These are phyloP conservation scores for Corythoichthys haematopterus DNA, from an alignment of 2,113 vertebrate genomes.

Conservation along the genomic window DNA sequence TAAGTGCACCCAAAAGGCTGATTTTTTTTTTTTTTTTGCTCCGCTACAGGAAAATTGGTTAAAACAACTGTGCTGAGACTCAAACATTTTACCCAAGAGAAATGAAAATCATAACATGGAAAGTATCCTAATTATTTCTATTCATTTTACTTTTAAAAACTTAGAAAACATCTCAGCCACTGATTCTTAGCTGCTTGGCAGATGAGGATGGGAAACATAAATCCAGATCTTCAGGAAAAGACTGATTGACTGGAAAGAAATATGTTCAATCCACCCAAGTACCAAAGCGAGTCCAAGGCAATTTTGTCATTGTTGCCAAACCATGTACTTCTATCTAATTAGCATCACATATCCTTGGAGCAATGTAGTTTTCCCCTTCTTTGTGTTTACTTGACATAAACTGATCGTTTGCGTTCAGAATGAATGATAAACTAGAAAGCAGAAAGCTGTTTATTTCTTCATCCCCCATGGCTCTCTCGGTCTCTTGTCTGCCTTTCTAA, in stretches of 20 bases:
- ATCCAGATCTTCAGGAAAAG: slow-evolving; percentile 27
- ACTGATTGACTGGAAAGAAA: slow-evolving; percentile 36
- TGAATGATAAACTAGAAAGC: slow-evolving; percentile 45
- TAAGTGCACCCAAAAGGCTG: no score
- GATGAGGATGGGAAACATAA: slow-evolving; percentile 28
- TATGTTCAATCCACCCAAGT: slow-evolving; percentile 33
- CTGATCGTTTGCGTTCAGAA: slow-evolving; percentile 36
- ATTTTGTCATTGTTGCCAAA: slow-evolving; percentile 43
- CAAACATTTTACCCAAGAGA: background rate
- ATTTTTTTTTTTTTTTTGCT: background rate
- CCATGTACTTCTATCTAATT: slow-evolving; percentile 42
- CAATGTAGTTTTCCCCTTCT: background rate
- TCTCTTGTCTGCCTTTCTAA: slow-evolving; percentile 53
- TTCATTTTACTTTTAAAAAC: background rate
- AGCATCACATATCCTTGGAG: slow-evolving; percentile 24
- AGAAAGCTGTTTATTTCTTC: slow-evolving; percentile 37
- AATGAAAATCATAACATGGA: slow-evolving; percentile 17
- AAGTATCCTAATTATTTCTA: slow-evolving; percentile 3
- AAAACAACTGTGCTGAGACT: background rate
- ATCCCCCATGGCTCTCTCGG: slow-evolving; percentile 31
- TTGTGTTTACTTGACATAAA: slow-evolving; percentile 43
- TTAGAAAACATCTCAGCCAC: background rate
- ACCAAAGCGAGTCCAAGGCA: slow-evolving; percentile 35
- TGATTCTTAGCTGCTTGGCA: slow-evolving; percentile 25
- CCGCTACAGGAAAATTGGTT: no score